These are phyloP conservation scores for Eulemur rufifrons DNA, from an alignment of 2,113 vertebrate species.

Conservation along the genomic window DNA sequence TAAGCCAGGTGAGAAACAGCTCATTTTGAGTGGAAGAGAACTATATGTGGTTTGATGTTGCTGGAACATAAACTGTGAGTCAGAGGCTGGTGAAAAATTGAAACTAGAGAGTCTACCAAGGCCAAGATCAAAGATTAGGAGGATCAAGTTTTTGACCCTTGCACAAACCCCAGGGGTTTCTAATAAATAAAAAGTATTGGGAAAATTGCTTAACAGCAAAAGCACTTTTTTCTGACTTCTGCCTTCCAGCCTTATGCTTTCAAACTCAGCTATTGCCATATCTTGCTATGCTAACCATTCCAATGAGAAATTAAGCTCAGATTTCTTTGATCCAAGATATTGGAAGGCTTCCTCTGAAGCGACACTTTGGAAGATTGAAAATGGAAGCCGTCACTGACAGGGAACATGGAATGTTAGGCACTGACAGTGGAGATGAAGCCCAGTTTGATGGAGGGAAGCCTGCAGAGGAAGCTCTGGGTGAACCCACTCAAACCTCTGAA, in stretches of 20 bases:
- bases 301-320: constrained; percentile 87
- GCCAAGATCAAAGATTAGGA: constrained; percentile 56
- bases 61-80: neutral
- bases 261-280: constrained; percentile 95
- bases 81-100: neutral
- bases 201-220: constrained; percentile 93
- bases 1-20: neutral
- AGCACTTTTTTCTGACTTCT: constrained; percentile 93
- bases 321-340: no score
- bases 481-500: neutral
- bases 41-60: neutral
- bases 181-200: constrained; percentile 94
- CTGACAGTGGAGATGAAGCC: constrained; percentile 80
- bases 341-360: no score
- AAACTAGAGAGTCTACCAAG: neutral
- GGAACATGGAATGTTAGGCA: constrained; percentile 85
- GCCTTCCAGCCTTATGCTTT: constrained; percentile 89
- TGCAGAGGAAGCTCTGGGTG: neutral
- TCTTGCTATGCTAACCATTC: constrained; percentile 91
- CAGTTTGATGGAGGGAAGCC: neutral
- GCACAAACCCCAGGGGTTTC: constrained; percentile 96
- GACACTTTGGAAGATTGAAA: constrained; percentile 83
- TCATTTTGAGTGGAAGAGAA: neutral
- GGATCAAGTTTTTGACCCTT: constrained; percentile 92
- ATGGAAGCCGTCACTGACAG: constrained; percentile 92